Conservation (phyloP, 2,113 vertebrate genomes). For the Otus sunia region DNA sequence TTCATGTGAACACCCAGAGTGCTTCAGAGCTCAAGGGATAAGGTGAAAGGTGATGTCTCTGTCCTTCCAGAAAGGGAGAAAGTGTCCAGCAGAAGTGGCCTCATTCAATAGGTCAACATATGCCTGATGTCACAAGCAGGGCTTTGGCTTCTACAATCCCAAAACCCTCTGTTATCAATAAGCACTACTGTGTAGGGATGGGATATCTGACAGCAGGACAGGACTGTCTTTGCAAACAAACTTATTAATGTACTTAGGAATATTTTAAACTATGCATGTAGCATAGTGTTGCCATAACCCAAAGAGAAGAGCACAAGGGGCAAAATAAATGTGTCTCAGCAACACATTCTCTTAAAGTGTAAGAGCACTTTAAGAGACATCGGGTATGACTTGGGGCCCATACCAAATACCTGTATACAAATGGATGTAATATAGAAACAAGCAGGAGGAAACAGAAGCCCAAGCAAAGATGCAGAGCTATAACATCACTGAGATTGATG, state of each 20-base stretch:
- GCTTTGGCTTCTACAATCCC: background rate
- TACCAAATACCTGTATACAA: background rate
- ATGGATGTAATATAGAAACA: background rate
- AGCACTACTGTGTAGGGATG: background rate
- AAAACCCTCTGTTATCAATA: background rate
- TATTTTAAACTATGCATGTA: background rate
- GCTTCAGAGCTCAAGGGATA: background rate
- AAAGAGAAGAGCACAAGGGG: background rate
- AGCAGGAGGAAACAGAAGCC: background rate
- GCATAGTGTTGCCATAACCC: background rate
- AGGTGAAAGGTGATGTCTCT: background rate
- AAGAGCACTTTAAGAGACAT: background rate
- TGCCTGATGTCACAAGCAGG: background rate
- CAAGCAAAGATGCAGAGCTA: background rate
- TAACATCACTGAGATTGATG: background rate
- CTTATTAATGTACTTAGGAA: background rate
- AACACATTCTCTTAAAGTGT: background rate
- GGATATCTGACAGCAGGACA: background rate
- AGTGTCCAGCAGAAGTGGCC: background rate
- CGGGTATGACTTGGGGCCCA: background rate
- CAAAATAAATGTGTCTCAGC: background rate
- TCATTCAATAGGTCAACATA: background rate
- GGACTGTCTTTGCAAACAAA: background rate
- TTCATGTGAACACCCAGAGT: background rate
- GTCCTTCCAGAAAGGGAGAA: background rate